Conservation (phyloP, 2,888 invertebrate genomes). For the Tigriopus californicus region DNA sequence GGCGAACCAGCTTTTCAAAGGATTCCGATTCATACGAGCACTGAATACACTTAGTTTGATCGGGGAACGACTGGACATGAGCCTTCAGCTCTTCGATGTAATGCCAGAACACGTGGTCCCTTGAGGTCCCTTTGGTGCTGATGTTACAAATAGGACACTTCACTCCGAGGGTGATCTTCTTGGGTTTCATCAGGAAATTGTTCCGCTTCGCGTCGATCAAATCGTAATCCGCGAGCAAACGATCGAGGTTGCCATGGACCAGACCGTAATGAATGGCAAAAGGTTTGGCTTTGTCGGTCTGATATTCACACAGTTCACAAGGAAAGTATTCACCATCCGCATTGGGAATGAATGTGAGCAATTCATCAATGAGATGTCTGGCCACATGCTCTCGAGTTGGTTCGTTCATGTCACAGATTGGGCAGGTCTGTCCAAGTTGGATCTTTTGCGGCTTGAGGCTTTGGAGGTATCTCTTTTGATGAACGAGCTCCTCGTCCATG, state of each 20-base stretch:
- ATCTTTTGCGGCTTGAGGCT: background rate
- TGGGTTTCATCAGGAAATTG: background rate
- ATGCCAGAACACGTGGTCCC: background rate
- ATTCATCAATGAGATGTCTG: background rate
- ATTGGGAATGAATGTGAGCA: background rate
- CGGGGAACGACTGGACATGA: background rate
- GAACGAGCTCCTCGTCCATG: background rate
- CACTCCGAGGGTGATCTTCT: background rate
- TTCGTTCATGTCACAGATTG: background rate
- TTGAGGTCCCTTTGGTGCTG: background rate
- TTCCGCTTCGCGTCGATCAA: background rate
- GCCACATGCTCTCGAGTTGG: background rate
- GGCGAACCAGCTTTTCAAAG: background rate
- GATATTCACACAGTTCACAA: background rate
- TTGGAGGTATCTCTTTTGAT: background rate
- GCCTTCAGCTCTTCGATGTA: background rate
- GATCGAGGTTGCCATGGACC: background rate
- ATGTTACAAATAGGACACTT: background rate
- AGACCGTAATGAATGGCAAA: background rate
- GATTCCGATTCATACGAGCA: background rate
- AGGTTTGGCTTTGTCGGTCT: background rate
- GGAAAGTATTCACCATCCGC: background rate
- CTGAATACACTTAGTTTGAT: background rate
- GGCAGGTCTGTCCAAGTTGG: background rate
- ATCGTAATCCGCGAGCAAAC: background rate